Conservation (phyloP, 2,888 invertebrate species). For the Allophyes oxyacanthae region DNA sequence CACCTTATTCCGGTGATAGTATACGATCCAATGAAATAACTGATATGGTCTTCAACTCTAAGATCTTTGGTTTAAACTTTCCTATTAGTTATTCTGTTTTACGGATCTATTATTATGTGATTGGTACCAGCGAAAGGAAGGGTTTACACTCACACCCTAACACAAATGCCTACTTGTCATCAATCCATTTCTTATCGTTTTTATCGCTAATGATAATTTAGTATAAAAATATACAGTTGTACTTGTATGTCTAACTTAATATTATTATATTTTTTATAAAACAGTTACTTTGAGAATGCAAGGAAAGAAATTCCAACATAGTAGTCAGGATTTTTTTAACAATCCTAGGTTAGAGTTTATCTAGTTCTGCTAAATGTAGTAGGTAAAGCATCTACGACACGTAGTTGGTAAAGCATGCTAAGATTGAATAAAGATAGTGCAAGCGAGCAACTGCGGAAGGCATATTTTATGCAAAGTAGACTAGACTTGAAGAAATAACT, state of each 20-base stretch:
- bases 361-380: slow-evolving; percentile 25
- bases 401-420: slow-evolving; percentile 44
- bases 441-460: slow-evolving; percentile 51
- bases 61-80: too few species aligned
- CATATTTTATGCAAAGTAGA: slow-evolving; percentile 63
- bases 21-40: too few species aligned
- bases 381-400: slow-evolving; percentile 31
- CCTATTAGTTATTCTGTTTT: too few species aligned
- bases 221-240: background rate
- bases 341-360: slow-evolving; percentile 31
- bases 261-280: too few species aligned
- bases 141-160: background rate
- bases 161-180: background rate
- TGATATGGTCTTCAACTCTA: too few species aligned
- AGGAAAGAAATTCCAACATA: background rate
- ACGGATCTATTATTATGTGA: too few species aligned
- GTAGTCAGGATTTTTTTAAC: slow-evolving; percentile 14
- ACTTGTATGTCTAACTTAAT: too few species aligned
- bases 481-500: slow-evolving; percentile 42
- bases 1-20: too few species aligned
- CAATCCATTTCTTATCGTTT: slow-evolving; percentile 1
- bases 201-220: slow-evolving; percentile 3
- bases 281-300: background rate
- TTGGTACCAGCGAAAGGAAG: background rate
- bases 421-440: slow-evolving; percentile 53